A percentile compares a stretch with the other conserved stretches of the same genome.
These are phyloP conservation scores for Decapterus maruadsi DNA, from an alignment of 2,797 vertebrate genomes.

Conservation along the genomic window DNA sequence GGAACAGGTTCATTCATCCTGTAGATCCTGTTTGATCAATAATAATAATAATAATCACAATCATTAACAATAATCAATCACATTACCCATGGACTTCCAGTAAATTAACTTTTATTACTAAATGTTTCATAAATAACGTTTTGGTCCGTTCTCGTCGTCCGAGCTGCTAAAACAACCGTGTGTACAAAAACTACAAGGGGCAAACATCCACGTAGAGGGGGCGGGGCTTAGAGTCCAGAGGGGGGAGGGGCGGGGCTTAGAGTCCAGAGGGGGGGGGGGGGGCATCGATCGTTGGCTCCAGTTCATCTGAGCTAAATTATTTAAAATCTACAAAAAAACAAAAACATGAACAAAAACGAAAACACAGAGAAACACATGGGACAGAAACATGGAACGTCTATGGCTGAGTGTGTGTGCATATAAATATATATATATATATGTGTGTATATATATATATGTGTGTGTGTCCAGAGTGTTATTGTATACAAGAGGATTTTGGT, in stretches of 20 bases:
- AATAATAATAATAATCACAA: too few species aligned
- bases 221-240: too few species aligned
- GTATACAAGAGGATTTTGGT: neutral
- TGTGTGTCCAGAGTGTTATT: slow-evolving; percentile 9
- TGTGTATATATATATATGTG: slow-evolving; percentile 2
- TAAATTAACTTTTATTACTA: slow-evolving; percentile 65
- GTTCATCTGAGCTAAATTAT: slow-evolving; percentile 6
- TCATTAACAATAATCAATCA: too few species aligned
- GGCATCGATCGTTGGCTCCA: too few species aligned
- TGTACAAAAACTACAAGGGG: too few species aligned
- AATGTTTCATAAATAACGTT: slow-evolving; percentile 54
- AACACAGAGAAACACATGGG: neutral
- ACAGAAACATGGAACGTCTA: slow-evolving; percentile 16
- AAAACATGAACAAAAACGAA: neutral
- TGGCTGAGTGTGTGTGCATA: slow-evolving; percentile 32
- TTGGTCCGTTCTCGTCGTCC: neutral
- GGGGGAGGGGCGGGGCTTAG: too few species aligned
- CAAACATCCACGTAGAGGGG: too few species aligned
- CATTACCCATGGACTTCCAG: neutral
- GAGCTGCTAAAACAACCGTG: too few species aligned
- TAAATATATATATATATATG: neutral
- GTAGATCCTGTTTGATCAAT: too few species aligned
- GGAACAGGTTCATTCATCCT: too few species aligned
- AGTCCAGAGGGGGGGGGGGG: too few species aligned
- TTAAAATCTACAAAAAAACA: slow-evolving; percentile 11